A percentile compares a stretch with the other conserved stretches of the same genome.
These are phyloP conservation scores for Urocolius indicus DNA, from an alignment of 2,113 vertebrate genomes.

Conservation along the genomic window DNA sequence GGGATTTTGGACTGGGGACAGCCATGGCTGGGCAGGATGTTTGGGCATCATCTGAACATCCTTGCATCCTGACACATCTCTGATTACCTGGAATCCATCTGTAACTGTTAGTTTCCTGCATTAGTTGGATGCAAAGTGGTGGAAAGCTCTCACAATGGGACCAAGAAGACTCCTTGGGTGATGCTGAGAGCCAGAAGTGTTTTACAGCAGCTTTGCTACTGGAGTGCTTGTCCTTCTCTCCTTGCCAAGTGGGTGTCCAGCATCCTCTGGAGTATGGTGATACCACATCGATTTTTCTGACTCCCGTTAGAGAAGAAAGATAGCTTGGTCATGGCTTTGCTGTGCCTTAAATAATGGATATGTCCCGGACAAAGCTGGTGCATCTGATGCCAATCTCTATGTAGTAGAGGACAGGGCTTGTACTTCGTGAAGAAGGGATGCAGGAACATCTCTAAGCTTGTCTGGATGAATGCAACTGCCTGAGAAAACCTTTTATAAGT, in stretches of 20 bases:
- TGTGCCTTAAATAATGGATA: not conserved
- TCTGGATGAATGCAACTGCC: not conserved
- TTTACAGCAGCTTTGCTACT: not conserved
- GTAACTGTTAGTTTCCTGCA: not conserved
- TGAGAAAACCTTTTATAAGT: not conserved
- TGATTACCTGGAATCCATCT: not conserved
- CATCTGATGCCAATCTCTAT: fast-evolving
- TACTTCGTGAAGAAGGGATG: fast-evolving
- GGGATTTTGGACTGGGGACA: not conserved
- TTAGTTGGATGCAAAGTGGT: not conserved
- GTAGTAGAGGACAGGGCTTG: not conserved
- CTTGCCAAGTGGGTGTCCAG: not conserved
- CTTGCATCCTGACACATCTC: not conserved
- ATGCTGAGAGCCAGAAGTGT: not conserved
- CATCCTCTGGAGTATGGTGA: not conserved
- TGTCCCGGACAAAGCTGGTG: not conserved
- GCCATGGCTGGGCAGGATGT: not conserved
- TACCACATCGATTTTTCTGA: not conserved
- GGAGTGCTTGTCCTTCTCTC: not conserved
- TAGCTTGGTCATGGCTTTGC: not conserved
- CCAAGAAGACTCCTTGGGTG: not conserved
- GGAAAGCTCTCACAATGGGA: not conserved
- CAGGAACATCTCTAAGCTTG: not conserved
- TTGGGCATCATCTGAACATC: not conserved
- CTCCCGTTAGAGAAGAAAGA: not conserved